These are phyloP conservation scores for Narcine bancroftii DNA, from an alignment of 2,113 vertebrate species.

Conservation along the genomic window DNA sequence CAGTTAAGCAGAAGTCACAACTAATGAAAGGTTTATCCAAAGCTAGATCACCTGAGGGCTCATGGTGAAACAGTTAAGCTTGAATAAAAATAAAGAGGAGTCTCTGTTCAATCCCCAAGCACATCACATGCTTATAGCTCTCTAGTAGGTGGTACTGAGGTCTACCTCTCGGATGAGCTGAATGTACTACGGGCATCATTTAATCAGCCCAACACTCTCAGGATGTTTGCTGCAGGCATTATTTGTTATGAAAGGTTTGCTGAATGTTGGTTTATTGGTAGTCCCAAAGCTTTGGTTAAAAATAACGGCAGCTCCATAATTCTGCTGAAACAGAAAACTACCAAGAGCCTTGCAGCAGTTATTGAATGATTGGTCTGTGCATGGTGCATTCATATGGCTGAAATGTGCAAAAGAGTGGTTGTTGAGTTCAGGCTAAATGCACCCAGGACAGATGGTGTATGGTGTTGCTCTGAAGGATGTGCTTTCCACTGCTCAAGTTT, in stretches of 20 bases:
- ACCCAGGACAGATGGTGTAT: background rate
- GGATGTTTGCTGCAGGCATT: background rate
- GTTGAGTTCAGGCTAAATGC: background rate
- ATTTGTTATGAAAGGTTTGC: background rate
- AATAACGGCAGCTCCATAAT: background rate
- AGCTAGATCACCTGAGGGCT: background rate
- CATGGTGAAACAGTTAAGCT: background rate
- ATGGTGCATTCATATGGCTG: background rate
- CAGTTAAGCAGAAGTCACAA: background rate
- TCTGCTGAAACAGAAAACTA: background rate
- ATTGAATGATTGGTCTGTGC: background rate
- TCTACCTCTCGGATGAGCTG: background rate
- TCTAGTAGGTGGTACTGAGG: background rate
- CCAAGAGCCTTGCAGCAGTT: background rate
- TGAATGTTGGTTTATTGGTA: background rate
- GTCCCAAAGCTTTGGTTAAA: conserved; percentile 14
- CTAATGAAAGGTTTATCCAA: too few relatives aligned
- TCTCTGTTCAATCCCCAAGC: background rate
- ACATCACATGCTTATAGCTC: background rate
- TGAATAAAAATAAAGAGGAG: background rate
- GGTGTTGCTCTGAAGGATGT: background rate
- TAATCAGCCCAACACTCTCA: background rate
- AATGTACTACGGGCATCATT: background rate
- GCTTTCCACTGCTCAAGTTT: background rate
- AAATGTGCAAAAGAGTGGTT: background rate